Percentiles rank a stretch among this genome's conserved stretches.
These are phyloP conservation scores for Diarsia mendica DNA, from an alignment of 2,888 invertebrate genomes.

Conservation along the genomic window DNA sequence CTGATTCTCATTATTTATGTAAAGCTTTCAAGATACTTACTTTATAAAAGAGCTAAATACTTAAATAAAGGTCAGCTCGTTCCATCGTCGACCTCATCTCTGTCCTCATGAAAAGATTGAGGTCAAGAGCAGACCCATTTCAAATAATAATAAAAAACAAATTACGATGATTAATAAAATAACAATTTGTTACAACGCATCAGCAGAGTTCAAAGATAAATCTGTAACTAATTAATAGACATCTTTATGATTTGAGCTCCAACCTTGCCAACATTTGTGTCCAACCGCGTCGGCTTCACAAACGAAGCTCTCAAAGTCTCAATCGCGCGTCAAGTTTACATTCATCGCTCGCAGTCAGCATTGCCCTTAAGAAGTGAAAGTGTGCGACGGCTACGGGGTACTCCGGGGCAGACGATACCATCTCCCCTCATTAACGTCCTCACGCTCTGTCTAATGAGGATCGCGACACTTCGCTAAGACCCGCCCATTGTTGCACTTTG, in stretches of 20 bases:
- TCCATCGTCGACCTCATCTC: too few relatives aligned
- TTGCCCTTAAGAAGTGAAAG: constrained; percentile 85
- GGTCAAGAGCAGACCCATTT: too few relatives aligned
- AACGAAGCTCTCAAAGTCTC: constrained; percentile 20
- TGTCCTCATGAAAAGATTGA: too few relatives aligned
- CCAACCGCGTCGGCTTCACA: not conserved
- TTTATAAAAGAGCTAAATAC: not conserved
- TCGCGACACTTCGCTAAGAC: constrained; percentile 76
- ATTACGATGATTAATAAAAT: not conserved
- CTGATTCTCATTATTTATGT: not conserved
- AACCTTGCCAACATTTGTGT: not conserved
- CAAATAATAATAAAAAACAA: too few relatives aligned
- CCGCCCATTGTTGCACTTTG: constrained; percentile 73
- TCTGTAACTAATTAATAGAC: not conserved
- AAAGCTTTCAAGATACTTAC: not conserved
- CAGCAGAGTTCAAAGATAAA: not conserved
- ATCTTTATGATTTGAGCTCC: not conserved
- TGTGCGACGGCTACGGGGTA: constrained; percentile 69
- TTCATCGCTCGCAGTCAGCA: constrained; percentile 63
- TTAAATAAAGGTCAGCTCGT: too few relatives aligned
- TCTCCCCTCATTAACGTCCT: constrained; percentile 84
- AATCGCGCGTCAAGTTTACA: constrained; percentile 48
- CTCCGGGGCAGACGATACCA: constrained; percentile 75
- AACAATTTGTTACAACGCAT: not conserved
- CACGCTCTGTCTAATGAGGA: constrained; percentile 83